Conservation (phyloP, 2,113 vertebrate species). For the Bos javanicus region DNA sequence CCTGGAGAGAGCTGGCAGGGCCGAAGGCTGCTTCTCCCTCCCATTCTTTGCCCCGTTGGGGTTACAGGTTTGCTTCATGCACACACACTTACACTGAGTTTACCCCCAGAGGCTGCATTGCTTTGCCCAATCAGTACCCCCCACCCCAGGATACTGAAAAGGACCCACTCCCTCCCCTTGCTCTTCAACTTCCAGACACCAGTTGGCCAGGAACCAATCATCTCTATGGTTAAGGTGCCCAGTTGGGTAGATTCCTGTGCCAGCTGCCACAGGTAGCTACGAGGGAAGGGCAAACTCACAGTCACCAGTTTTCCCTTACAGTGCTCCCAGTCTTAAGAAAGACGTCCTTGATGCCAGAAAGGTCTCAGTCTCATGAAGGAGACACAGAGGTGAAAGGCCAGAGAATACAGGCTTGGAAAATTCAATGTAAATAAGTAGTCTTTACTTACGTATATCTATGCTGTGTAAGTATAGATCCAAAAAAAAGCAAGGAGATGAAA, state of each 20-base stretch:
- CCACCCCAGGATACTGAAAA: neutral
- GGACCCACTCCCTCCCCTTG: neutral
- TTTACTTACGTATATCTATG: neutral
- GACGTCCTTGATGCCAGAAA: neutral
- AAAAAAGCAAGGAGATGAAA: neutral
- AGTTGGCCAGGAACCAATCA: neutral
- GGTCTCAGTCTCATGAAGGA: neutral
- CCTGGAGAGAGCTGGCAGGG: constrained; percentile 37
- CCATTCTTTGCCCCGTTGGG: constrained; percentile 18
- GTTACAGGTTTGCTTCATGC: constrained; percentile 63
- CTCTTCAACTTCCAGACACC: neutral
- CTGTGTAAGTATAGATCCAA: neutral
- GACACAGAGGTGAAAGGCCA: neutral
- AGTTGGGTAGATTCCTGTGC: neutral
- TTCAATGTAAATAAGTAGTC: neutral
- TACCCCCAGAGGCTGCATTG: neutral
- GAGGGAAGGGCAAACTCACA: neutral
- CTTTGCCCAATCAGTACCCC: neutral
- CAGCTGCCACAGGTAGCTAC: neutral
- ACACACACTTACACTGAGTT: neutral
- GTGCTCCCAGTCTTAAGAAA: neutral
- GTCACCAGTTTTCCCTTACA: no score
- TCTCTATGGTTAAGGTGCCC: neutral
- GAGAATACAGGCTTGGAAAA: neutral
- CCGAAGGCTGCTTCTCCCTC: constrained; percentile 25